Percentiles rank a stretch among this genome's conserved stretches.
These are phyloP conservation scores for Drosophila mimica DNA, from an alignment of 2,888 invertebrate species.

Conservation along the genomic window DNA sequence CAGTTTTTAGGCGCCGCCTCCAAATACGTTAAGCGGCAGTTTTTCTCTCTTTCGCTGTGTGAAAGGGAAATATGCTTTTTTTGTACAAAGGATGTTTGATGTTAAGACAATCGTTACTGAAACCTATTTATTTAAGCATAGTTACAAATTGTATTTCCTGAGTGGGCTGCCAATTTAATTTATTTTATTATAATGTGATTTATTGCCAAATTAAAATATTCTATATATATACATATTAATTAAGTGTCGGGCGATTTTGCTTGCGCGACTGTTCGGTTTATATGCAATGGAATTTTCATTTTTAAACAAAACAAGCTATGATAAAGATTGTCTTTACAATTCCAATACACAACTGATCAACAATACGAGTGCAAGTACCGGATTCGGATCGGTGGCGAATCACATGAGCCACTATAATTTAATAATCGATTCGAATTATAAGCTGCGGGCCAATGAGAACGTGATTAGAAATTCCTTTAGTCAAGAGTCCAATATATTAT, in stretches of 20 bases:
- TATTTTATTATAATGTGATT: slow-evolving; percentile 63
- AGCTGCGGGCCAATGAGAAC: slow-evolving; percentile 66
- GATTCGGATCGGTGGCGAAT: slow-evolving; percentile 60
- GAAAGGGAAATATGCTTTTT: slow-evolving; percentile 65
- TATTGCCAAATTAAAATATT: slow-evolving; percentile 25
- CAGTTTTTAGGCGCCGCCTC: slow-evolving; percentile 57
- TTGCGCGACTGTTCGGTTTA: slow-evolving; percentile 18
- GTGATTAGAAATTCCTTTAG: slow-evolving; percentile 61
- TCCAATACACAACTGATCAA: slow-evolving; percentile 58
- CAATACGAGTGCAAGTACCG: slow-evolving; percentile 52
- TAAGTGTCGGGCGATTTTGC: slow-evolving; percentile 42
- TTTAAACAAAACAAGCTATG: slow-evolving; percentile 80
- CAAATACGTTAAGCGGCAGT: slow-evolving; percentile 59
- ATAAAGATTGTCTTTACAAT: slow-evolving; percentile 80
- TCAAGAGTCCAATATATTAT: slow-evolving; percentile 68
- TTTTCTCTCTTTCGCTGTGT: slow-evolving; percentile 64
- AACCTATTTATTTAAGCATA: slow-evolving; percentile 75
- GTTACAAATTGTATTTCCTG: slow-evolving; percentile 65
- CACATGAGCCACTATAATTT: slow-evolving; percentile 73
- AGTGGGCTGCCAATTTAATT: slow-evolving; percentile 51
- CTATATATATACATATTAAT: slow-evolving; percentile 26
- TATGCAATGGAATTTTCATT: slow-evolving; percentile 83
- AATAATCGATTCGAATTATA: slow-evolving; percentile 69
- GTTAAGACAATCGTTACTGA: slow-evolving; percentile 67
- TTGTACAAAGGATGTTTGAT: slow-evolving; percentile 53